A percentile compares a stretch with the other conserved stretches of the same genome.
Evolutionary conservation across 2,113 vertebrate species (phyloP).

Genomic region (Heterocephalus glaber): DNA sequence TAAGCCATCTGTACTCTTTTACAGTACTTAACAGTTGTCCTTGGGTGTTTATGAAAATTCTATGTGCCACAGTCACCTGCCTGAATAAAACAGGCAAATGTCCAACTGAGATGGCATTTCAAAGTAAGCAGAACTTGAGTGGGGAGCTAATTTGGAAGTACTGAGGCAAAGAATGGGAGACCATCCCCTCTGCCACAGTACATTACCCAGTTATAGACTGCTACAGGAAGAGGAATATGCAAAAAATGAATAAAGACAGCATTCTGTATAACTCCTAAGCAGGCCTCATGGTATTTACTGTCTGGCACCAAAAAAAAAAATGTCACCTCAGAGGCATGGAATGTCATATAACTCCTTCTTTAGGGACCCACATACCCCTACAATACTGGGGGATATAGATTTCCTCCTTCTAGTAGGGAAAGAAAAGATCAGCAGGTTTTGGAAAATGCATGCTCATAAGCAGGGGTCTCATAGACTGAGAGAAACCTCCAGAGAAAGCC

Average conservation of each 20-base stretch:
- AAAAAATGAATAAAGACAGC: constrained; percentile 47
- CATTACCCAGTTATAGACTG: neutral
- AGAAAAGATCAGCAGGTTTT: constrained; percentile 72
- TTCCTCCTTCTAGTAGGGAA: constrained; percentile 61
- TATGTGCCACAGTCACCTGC: constrained; percentile 76
- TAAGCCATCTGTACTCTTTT: constrained; percentile 41
- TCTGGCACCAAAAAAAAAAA: constrained; percentile 46
- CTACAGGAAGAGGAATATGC: neutral
- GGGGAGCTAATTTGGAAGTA: neutral
- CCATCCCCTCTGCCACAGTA: constrained; percentile 4
- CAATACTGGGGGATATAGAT: neutral
- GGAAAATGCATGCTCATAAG: constrained; percentile 76
- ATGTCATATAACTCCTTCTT: constrained; percentile 50
- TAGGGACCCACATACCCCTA: constrained; percentile 49
- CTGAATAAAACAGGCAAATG: constrained; percentile 61
- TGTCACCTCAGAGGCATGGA: constrained; percentile 66
- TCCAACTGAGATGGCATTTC: constrained; percentile 35
- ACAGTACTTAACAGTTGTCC: constrained; percentile 74
- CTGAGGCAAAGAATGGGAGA: constrained; percentile 16
- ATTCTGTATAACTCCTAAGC: constrained; percentile 68
- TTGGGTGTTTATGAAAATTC: constrained; percentile 58
- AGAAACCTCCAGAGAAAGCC: constrained; percentile 77
- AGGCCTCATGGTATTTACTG: constrained; percentile 63
- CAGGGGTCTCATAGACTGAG: constrained; percentile 52
- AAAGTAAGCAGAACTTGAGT: neutral